phyloP scores from a whole-genome alignment of 2,113 vertebrate species.

The Pelmatolapia mariae region DNA sequence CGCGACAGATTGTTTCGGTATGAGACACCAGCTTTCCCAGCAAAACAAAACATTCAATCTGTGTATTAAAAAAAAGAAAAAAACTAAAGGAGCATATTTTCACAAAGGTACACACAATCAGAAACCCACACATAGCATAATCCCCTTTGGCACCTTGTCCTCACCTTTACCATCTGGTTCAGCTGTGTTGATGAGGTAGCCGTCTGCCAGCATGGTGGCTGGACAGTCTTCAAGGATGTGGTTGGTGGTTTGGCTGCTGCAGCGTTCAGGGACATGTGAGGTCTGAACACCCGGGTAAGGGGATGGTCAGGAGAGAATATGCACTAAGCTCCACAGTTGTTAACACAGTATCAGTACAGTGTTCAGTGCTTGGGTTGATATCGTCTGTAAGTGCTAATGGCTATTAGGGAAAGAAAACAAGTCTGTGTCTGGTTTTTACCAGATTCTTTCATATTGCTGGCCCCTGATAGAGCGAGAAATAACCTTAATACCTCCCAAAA shows the following conservation, averaged over 20 bases:
- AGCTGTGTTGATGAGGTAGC: constrained; percentile 14
- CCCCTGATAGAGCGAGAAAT: neutral
- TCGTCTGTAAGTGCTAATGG: neutral
- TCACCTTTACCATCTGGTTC: constrained; percentile 42
- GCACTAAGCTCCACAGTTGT: neutral
- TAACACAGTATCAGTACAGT: neutral
- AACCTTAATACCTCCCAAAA: neutral
- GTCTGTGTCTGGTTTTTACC: neutral
- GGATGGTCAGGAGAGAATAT: neutral
- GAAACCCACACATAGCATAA: neutral
- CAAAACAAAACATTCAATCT: neutral
- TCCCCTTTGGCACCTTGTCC: neutral
- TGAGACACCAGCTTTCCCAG: neutral
- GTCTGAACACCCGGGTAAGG: neutral
- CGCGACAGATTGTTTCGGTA: neutral
- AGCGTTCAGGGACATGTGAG: neutral
- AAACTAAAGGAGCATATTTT: neutral
- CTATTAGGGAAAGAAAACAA: neutral
- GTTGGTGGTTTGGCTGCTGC: neutral
- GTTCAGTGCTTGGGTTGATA: neutral
- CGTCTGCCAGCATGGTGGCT: constrained; percentile 1
- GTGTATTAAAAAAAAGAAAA: neutral
- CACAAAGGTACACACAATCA: neutral
- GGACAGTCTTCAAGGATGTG: constrained; percentile 27
- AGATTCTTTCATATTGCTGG: neutral